These are phyloP conservation scores for Atherinomorus stipes DNA, from an alignment of 2,113 vertebrate genomes.

Conservation along the genomic window DNA sequence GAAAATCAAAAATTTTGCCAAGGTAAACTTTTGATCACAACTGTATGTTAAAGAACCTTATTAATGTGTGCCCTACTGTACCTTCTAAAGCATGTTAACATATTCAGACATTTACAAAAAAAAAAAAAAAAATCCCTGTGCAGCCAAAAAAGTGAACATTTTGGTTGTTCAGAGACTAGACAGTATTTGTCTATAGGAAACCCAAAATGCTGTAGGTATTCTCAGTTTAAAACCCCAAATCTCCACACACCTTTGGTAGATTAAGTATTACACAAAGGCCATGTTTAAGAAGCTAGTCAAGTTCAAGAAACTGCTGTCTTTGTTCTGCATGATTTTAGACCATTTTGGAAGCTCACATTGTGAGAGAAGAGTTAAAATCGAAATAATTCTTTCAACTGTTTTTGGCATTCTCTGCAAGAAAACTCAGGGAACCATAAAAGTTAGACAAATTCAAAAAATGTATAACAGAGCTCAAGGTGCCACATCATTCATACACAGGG, in stretches of 20 bases:
- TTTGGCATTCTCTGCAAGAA: neutral
- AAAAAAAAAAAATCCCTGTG: too few relatives aligned
- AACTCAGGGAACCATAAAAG: neutral
- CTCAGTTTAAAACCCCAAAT: slow-evolving; percentile 44
- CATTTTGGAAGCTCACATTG: slow-evolving; percentile 24
- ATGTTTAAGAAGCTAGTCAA: slow-evolving; percentile 47
- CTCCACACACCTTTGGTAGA: slow-evolving; percentile 26
- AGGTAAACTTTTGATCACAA: too few relatives aligned
- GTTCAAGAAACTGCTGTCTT: slow-evolving; percentile 31
- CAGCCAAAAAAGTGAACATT: slow-evolving; percentile 54
- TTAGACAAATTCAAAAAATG: slow-evolving; percentile 9
- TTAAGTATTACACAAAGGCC: slow-evolving; percentile 52
- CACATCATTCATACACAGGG: neutral
- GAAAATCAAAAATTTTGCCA: too few relatives aligned
- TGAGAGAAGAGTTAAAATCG: slow-evolving; percentile 4
- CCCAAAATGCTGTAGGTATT: slow-evolving; percentile 30
- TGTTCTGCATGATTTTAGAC: slow-evolving; percentile 41
- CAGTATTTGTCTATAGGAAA: slow-evolving; percentile 18
- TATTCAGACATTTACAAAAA: too few relatives aligned
- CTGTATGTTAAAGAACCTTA: too few relatives aligned
- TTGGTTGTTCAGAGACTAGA: slow-evolving; percentile 22
- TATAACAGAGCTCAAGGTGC: neutral
- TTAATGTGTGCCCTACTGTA: too few relatives aligned
- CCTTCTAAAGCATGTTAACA: too few relatives aligned
- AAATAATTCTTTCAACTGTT: too few relatives aligned